Evolutionary conservation across 2,113 vertebrate genomes (phyloP), one percentile per base, ranked within the genome.

Genomic region (Phrynocephalus versicolor): DNA sequence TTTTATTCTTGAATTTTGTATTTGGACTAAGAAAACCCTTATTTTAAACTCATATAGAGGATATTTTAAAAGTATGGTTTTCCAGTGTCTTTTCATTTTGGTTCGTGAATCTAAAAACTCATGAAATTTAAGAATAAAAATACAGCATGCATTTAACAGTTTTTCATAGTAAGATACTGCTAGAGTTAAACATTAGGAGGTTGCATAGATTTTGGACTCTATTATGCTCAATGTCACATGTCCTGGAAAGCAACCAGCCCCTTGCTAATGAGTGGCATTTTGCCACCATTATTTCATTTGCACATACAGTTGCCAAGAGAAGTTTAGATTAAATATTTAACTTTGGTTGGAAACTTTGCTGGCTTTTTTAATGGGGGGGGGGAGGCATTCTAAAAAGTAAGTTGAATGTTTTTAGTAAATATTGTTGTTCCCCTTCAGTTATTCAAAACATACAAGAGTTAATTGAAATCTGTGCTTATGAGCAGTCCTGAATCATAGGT

Each of bases 401-500:
- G n/a, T n/a, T n/a, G n/a, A n/a, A n/a, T n/a, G n/a, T 75, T 5
- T 23, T 83, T 35, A 55, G n/a, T 23, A 55, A 85, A 78, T 70
- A 35, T 85, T 13, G 21, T 33, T 51, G 57, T 69, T 77, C 25
- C 25, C 19, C 45, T 79, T 85, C 30, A 37, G 73, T 73, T 51
- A 51, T 51, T 51, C 10, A 76, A 55, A 76, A 23, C 27, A 6
- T 79, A 87, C 70, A 84, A 74, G 16, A 35, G 70, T 67, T 88
- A 76, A 51, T 74, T 84, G 78, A 88, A 94, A 60, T 27, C n/a
- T 12, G 79, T 70, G 14, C 82, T 45, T 67, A 30, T 60, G 39
- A 76, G 90, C 64, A 9, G 33, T 41, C 19, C 57, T 91, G 86
- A 51, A 8, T 37, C 85, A 45, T 86, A 10, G 85, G 0, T 81